Evolutionary conservation across 2,888 invertebrate genomes (phyloP).

Genomic region (Amphipoea oculea): DNA sequence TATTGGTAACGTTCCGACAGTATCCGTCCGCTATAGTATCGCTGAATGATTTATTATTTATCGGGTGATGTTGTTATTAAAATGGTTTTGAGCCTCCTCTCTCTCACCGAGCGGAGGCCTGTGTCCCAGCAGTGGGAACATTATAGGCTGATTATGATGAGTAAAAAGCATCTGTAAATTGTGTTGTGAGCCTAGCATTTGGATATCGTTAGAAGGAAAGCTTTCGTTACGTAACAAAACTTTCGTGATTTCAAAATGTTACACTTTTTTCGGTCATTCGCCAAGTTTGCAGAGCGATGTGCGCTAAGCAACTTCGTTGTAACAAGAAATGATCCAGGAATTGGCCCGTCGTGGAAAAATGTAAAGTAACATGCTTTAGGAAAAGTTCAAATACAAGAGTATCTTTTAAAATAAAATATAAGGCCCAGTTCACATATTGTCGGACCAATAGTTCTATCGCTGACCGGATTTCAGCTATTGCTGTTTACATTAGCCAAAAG

Average conservation of each 20-base stretch:
- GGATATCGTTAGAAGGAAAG: not conserved
- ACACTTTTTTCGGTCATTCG: not conserved
- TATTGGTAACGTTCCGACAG: constrained; percentile 22
- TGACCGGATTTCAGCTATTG: not conserved
- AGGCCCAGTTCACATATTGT: not conserved
- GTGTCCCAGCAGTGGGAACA: not conserved
- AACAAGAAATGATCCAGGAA: not conserved
- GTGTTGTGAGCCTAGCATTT: not conserved
- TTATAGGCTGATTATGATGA: not conserved
- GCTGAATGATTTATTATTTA: constrained; percentile 39
- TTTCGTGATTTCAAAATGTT: not conserved
- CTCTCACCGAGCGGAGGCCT: not conserved
- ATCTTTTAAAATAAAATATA: not conserved
- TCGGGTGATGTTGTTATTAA: constrained; percentile 3
- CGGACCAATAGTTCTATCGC: not conserved
- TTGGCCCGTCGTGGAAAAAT: not conserved
- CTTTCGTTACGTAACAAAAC: not conserved
- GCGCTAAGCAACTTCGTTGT: not conserved
- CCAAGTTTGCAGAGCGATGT: not conserved
- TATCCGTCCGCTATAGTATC: constrained; percentile 4
- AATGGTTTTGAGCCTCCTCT: not conserved
- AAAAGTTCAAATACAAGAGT: not conserved
- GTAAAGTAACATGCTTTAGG: not conserved
- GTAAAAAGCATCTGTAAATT: not conserved
- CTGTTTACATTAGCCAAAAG: too few relatives aligned